phyloP scores from a whole-genome alignment of 2,113 vertebrate genomes.

The Mus spicilegus region DNA sequence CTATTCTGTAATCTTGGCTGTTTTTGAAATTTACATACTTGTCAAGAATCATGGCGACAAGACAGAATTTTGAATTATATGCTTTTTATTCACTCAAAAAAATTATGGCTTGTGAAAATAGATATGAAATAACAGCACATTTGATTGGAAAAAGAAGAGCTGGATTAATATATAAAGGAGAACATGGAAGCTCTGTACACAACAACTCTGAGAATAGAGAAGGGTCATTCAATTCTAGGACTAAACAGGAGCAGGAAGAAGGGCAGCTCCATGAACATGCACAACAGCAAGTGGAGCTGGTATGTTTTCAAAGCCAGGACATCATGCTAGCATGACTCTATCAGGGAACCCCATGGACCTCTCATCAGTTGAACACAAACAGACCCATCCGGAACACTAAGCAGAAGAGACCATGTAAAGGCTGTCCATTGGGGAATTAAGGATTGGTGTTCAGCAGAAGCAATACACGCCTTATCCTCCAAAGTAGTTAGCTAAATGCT shows the following conservation, averaged over 20 bases:
- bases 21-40: conserved; percentile 40
- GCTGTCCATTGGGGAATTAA: background rate
- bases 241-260: background rate
- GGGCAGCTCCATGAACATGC: background rate
- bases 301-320: background rate
- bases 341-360: background rate
- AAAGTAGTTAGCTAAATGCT: background rate
- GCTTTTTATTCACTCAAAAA: conserved; percentile 41
- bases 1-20: background rate
- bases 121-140: conserved; percentile 13
- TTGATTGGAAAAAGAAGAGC: background rate
- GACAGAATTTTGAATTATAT: conserved; percentile 19
- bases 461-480: background rate
- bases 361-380: background rate
- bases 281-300: background rate
- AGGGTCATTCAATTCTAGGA: background rate
- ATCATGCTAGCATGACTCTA: background rate
- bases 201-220: background rate
- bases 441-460: background rate
- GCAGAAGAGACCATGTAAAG: background rate
- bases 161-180: background rate
- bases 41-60: background rate
- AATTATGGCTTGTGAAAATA: conserved; percentile 26
- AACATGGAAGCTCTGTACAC: background rate
- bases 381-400: background rate